Evolutionary conservation across 2,113 vertebrate species (phyloP).

Genomic region (Bubalus kerabau): DNA sequence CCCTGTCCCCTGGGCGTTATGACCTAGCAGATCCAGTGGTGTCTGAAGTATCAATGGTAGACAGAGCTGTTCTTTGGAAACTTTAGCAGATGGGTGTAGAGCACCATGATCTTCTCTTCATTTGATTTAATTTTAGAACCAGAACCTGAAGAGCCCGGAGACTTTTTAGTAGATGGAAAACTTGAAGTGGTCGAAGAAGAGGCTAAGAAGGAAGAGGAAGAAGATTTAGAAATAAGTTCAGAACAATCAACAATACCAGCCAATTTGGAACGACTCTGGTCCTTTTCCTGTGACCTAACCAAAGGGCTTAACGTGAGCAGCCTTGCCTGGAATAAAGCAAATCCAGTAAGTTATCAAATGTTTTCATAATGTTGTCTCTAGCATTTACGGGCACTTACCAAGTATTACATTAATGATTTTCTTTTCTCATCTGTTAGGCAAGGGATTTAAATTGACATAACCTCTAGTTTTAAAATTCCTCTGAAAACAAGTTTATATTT

Average conservation of each 20-base stretch:
- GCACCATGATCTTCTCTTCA: not conserved
- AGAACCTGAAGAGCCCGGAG: constrained; percentile 2
- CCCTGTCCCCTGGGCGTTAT: not conserved
- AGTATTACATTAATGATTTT: not conserved
- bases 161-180: not conserved
- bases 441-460: not conserved
- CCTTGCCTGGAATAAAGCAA: constrained; percentile 90
- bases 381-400: not conserved
- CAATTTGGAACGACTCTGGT: constrained; percentile 86
- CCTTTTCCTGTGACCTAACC: constrained; percentile 85
- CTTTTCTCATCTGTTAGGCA: not conserved
- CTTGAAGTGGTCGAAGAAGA: not conserved
- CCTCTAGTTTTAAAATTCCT: not conserved
- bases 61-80: not conserved
- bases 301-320: constrained; percentile 83
- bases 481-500: not conserved
- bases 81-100: not conserved
- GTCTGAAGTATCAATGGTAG: not conserved
- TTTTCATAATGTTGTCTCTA: not conserved
- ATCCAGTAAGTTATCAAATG: constrained; percentile 79
- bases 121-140: constrained; percentile 51
- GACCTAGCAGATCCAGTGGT: not conserved
- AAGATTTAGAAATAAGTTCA: constrained; percentile 13
- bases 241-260: constrained; percentile 64
- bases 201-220: not conserved